Conservation (phyloP, 2,888 invertebrate species). For the Odontomyia ornata region DNA sequence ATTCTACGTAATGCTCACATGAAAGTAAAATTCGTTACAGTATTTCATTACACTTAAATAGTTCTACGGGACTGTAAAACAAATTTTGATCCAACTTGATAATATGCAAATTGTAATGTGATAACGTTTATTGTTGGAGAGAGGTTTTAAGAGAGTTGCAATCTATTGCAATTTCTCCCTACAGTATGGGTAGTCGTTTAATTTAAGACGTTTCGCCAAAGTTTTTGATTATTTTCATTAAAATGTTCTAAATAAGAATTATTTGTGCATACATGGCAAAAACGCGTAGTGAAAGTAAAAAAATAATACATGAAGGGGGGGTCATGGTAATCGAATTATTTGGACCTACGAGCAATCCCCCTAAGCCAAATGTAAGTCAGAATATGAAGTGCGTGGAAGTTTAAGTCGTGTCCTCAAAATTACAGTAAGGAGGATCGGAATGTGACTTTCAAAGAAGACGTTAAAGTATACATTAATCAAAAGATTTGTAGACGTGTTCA, state of each 20-base stretch:
- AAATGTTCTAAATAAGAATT: not conserved
- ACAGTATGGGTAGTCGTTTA: not conserved
- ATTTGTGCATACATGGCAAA: not conserved
- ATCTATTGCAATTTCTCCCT: not conserved
- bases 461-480: no score
- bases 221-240: no score
- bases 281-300: not conserved
- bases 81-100: not conserved
- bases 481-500: no score
- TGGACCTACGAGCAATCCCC: not conserved
- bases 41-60: not conserved
- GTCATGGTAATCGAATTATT: not conserved
- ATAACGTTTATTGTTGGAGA: slow-evolving; percentile 30
- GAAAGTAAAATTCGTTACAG: slow-evolving; percentile 9
- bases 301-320: not conserved
- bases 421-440: no score
- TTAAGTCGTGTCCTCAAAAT: no score
- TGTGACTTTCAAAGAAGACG: no score
- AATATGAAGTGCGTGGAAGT: no score
- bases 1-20: no score
- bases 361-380: not conserved
- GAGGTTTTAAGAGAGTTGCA: not conserved
- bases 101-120: slow-evolving; percentile 22
- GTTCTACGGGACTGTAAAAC: not conserved
- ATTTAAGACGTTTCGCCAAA: not conserved